These are phyloP conservation scores for Oenanthe oenanthe DNA, from an alignment of 2,113 vertebrate genomes.

Conservation along the genomic window DNA sequence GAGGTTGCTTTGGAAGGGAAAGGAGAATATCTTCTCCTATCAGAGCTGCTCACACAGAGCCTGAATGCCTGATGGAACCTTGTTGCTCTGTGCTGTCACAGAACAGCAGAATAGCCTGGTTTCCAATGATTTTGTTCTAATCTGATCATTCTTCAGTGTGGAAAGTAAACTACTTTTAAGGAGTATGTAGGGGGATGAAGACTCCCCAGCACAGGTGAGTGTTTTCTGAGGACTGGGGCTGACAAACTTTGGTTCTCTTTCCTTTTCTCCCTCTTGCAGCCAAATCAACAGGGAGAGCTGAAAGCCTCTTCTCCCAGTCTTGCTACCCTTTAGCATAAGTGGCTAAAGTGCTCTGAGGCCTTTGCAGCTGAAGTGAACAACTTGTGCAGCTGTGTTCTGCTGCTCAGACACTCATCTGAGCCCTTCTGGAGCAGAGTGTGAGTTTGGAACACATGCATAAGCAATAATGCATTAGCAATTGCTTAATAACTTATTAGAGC, in stretches of 20 bases:
- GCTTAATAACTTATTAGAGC: conserved; percentile 49
- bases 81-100: background rate
- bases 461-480: conserved; percentile 34
- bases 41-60: background rate
- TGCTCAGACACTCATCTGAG: background rate
- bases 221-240: background rate
- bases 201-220: fast-evolving
- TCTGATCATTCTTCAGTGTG: background rate
- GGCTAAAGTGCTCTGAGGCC: background rate
- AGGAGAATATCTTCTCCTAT: background rate
- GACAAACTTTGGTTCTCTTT: background rate
- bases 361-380: background rate
- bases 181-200: background rate
- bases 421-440: background rate
- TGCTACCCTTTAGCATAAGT: background rate
- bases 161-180: background rate
- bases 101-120: background rate
- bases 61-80: no score
- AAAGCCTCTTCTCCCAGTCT: background rate
- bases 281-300: background rate
- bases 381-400: background rate
- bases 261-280: background rate
- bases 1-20: background rate
- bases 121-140: background rate
- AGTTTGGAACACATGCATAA: conserved; percentile 6